Percentiles rank a stretch among this genome's conserved stretches.
Evolutionary conservation across 2,797 vertebrate species (phyloP).

Genomic region (Macrochelys suwanniensis): DNA sequence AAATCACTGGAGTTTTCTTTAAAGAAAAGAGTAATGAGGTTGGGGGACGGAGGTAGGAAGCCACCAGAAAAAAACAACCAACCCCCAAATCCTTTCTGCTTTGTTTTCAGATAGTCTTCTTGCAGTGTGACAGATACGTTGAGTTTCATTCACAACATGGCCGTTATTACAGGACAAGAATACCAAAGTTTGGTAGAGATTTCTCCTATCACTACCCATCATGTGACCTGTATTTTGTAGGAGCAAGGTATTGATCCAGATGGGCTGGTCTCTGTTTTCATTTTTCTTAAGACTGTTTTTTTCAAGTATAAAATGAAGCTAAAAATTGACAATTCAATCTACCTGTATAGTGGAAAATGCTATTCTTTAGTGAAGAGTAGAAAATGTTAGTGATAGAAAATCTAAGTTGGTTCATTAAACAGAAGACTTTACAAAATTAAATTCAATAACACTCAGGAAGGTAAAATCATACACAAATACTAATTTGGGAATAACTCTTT

Average conservation of each 20-base stretch:
- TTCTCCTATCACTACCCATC: slow-evolving; percentile 97
- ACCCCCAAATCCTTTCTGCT: slow-evolving; percentile 10
- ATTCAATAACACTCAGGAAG: not conserved
- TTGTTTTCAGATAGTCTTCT: slow-evolving; percentile 90
- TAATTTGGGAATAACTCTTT: not conserved
- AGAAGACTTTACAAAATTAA: not conserved
- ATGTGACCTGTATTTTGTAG: slow-evolving; percentile 96
- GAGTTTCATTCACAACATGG: slow-evolving; percentile 98
- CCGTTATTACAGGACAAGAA: slow-evolving; percentile 95
- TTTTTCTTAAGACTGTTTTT: not conserved
- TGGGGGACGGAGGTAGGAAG: not conserved
- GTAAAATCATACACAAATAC: not conserved
- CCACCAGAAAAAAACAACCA: not conserved
- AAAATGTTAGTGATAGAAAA: not conserved
- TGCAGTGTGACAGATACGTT: slow-evolving; percentile 91
- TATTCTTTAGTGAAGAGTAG: not conserved
- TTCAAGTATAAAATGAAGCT: not conserved
- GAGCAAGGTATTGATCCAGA: slow-evolving; percentile 87
- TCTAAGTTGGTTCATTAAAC: not conserved
- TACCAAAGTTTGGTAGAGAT: slow-evolving; percentile 96
- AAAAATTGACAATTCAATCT: not conserved
- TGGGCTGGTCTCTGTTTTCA: not conserved
- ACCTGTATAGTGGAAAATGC: not conserved
- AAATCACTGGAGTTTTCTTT: not conserved
- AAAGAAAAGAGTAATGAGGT: not conserved